Conservation (phyloP, 64 coral and sea anemone species). For the Hydrozoanthus tunicans region DNA sequence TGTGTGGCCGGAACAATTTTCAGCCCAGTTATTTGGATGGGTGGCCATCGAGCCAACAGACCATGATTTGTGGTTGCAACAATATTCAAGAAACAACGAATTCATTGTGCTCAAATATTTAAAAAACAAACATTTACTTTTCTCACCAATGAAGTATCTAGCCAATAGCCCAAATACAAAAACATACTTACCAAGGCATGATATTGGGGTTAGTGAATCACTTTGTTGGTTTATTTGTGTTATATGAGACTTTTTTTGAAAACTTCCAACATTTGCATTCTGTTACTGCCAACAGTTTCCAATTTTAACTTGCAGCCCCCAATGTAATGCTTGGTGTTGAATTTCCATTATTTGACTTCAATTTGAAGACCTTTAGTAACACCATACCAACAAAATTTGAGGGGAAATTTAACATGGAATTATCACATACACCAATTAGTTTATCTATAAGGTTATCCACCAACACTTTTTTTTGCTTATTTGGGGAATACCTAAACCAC, state of each 20-base stretch:
- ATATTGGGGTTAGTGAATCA: neutral
- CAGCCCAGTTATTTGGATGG: too few relatives aligned
- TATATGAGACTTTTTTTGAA: neutral
- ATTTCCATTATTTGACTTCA: neutral
- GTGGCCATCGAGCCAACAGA: too few relatives aligned
- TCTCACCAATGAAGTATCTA: neutral
- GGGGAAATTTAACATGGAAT: too few relatives aligned
- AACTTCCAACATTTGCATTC: slow-evolving; percentile 18
- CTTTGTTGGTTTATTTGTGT: neutral
- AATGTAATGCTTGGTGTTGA: neutral
- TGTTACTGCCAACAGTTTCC: neutral
- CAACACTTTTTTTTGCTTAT: too few relatives aligned
- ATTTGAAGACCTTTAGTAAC: too few relatives aligned
- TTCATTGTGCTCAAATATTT: neutral
- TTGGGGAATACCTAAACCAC: too few relatives aligned
- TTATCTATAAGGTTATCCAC: too few relatives aligned
- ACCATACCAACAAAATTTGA: too few relatives aligned
- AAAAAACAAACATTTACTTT: neutral
- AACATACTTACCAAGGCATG: neutral
- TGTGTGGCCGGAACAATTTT: too few relatives aligned
- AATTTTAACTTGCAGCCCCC: neutral
- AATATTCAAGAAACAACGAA: neutral
- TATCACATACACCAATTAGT: too few relatives aligned
- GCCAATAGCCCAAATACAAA: neutral
- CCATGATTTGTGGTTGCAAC: too few relatives aligned